Conservation (phyloP, 2,888 invertebrate species). For the Tetheella fluctuosa region DNA sequence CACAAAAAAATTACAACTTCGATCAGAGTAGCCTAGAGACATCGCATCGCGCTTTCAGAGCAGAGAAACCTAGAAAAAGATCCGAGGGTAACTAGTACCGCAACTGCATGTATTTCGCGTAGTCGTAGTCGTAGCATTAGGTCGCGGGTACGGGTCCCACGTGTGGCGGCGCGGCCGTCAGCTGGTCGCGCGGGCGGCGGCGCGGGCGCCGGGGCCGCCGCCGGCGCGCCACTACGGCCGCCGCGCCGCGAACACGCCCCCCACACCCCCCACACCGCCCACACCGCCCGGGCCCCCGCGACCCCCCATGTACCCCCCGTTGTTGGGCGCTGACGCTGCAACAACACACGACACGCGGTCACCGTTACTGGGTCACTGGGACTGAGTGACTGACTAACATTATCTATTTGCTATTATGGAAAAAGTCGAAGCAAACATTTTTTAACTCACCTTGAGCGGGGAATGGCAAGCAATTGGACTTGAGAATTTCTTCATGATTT, state of each 20-base stretch:
- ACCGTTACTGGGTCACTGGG: neutral
- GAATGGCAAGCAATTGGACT: conserved; percentile 90
- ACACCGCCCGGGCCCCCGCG: neutral
- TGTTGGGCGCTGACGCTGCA: conserved; percentile 14
- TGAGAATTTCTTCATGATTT: conserved; percentile 94
- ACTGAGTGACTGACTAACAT: no score
- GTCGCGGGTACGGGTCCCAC: neutral
- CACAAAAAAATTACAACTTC: no score
- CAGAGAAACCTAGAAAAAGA: neutral
- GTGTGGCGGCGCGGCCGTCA: conserved; percentile 9
- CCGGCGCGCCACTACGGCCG: conserved; percentile 68
- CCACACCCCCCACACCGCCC: conserved; percentile 38
- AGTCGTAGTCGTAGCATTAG: no score
- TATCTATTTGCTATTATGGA: no score
- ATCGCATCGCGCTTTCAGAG: neutral
- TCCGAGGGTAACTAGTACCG: neutral
- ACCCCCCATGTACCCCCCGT: neutral
- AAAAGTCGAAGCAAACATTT: neutral
- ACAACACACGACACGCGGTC: neutral
- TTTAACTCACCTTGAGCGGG: conserved; percentile 67
- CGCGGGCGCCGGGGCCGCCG: conserved; percentile 36
- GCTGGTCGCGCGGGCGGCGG: conserved; percentile 34
- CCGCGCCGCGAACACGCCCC: conserved; percentile 51
- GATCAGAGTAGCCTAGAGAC: neutral
- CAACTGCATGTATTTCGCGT: neutral